Evolutionary conservation across 2,113 vertebrate genomes (phyloP), one percentile per base, ranked within the genome.

Genomic region (Leiothrix lutea): DNA sequence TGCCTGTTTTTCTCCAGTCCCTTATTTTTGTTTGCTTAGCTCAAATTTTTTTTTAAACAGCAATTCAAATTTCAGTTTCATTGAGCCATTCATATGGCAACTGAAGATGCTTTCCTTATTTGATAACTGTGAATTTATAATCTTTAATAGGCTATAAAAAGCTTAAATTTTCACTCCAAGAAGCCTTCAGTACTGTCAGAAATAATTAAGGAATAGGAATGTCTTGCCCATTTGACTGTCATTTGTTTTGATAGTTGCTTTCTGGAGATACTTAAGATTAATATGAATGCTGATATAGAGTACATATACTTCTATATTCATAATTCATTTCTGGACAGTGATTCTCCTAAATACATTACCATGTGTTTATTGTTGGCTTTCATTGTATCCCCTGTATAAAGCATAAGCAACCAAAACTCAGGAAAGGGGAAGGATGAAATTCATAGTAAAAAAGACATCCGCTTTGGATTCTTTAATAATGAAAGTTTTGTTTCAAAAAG

Each of bases 181-280:
- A 31, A 94, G 31, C 53, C 20, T 91, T 93, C 90, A 82, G 73
- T 95, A n/a, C 70, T 94, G 79, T 93, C 94, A 93, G 84, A 91
- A 92, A 89, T 83, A 91, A 89, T 95, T 93, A 94, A 91, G 74
- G 53, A 73, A 18, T 91, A 44, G 36, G 53, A 92, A 72, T 88
- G 66, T 42, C 74, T 82, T 79, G 19, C 18, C 70, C 22, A 28
- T 90, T 93, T 91, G 53, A 50, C 85, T 88, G 85, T 85, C 60
- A 81, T 96, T 96, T 89, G 53, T 94, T 92, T 96, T 88, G 61
- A 74, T 94, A 85, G 90, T 72, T 87, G 73, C 36, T 85, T 96
- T 92, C 54, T 69, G 78, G 62, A 81, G 65, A 75, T 89, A 79
- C 44, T 81, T 62, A 79, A 87, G 80, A 84, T 96, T 81, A 86